Evolutionary conservation across 2,888 invertebrate species (phyloP), one percentile per base, ranked within the genome.

Genomic region (Apodemia hepburni): DNA sequence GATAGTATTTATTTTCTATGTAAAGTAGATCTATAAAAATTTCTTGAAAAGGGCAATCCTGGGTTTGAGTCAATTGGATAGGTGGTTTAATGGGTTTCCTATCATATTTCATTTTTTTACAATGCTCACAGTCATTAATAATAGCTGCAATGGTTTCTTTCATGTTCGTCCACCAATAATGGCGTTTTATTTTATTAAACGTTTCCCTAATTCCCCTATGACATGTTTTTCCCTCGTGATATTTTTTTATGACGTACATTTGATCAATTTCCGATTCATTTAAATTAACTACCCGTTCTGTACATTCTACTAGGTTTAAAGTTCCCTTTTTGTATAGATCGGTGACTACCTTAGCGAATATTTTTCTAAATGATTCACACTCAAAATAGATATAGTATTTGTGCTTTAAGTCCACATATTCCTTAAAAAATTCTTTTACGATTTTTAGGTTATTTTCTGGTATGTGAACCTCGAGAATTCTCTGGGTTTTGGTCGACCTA

Each of bases 11-110:
- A 4, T 61, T 61, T 61, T 69, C 67, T 22, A 67, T 69, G 3
- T n/a, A 58, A 18, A 66, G 66, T n/a, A 68, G 33, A 63, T 68
- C 68, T n/a, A 66, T 66, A 60, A 64, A 64, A 8, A 72, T 5
- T 69, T 76, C 71, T 29, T 71, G 63, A 57, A 74, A 73, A 0
- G 73, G 73, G 59, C 33, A 54, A 27, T 64, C 35, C 47, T 63
- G 60, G 6, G 73, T 73, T 60, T 74, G 73, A 0, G 74, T 71
- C 33, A 74, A 60, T 45, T 73, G 66, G 29, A 73, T 18, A 12
- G 54, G 4, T 0, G 73, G 72, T 64, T 74, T 73, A 2, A 74
- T 29, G 1, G 59, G 59, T 42, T 59, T 59, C 1, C 45, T 45
- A 18, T 45, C 42, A 17, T 59, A 59, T 33, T 59, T 59, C 27